phyloP scores from a whole-genome alignment of 1,140 invertebrate species.

The Caerostris darwini region DNA sequence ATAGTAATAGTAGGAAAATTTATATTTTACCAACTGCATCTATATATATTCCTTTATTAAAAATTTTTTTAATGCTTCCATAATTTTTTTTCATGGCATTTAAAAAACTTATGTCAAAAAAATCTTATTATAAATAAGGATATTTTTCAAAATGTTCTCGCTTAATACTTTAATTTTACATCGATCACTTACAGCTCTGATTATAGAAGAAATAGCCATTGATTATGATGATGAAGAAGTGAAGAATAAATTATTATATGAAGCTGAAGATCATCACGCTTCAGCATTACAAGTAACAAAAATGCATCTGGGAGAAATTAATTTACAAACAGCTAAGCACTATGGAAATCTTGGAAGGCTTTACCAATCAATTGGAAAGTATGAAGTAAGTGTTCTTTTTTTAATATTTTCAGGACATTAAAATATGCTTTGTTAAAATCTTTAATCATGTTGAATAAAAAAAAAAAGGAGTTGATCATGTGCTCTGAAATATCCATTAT shows the following conservation, averaged over 20 bases:
- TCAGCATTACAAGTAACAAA: conserved; percentile 89
- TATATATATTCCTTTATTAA: no score
- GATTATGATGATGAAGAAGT: conserved; percentile 85
- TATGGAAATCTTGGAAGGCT: conserved; percentile 95
- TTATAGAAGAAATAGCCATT: conserved; percentile 95
- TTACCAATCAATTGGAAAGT: conserved; percentile 95
- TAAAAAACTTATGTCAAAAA: no score
- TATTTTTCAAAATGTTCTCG: neutral
- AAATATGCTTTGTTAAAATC: no score
- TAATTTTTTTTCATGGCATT: no score
- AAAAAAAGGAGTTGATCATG: no score
- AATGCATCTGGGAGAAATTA: conserved; percentile 92
- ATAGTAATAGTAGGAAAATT: no score
- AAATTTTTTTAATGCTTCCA: no score
- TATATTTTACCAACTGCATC: no score
- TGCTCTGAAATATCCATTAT: no score
- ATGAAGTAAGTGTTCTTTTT: conserved; percentile 84
- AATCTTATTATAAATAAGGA: neutral
- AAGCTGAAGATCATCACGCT: conserved; percentile 91
- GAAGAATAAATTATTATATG: conserved; percentile 81
- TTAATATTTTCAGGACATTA: no score
- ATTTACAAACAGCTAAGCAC: conserved; percentile 96
- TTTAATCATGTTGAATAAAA: no score
- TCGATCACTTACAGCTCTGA: conserved; percentile 85
- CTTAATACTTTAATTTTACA: neutral